Evolutionary conservation across 2,888 invertebrate genomes (phyloP), one percentile per base, ranked within the genome.

Genomic region (Odontocolon sp.): DNA sequence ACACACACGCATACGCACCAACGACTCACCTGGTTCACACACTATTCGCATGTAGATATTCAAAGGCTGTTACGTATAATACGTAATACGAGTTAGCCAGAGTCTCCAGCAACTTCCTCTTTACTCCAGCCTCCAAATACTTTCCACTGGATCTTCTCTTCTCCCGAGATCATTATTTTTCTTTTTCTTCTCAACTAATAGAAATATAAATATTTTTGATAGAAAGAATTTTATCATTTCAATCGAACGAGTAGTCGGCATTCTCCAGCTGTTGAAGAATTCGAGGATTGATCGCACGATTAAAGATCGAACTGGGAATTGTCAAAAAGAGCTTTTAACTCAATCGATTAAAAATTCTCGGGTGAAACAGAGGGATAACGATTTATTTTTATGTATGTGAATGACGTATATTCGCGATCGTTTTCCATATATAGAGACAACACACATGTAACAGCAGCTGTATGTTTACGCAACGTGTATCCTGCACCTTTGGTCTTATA

Each of bases 1-100:
- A 86, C 85, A 83, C 85, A 83, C 84, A 82, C 82, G 74, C 77
- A 72, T 77, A 73, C 72, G 26, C 67, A 9, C 31, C 33, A 16
- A 40, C 36, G 45, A 31, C 61, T 36, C 78, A 36, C 64, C 54
- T 23, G 67, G 38, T 52, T 42, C 61, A 42, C 61, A 67, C 33
- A 45, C 56, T 45, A 23, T 21, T 42, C 57, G 14, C 36, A 50
- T 38, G 33, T 18, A 45, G 3, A 36, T 14, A 52, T 9, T 3
- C 9, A 42, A 16, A 8, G 11, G 2, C 9, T 9, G 8, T 45
- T 26, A 11, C 6, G 47, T 28, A 28, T 50, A 28, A 14, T 11
- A 14, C 28, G 21, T 23, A 14, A 4, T 2, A 38, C 38, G 11
- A 38, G n/a, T 38, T 38, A 9, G n/a, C n/a, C n/a, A n/a, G n/a